A percentile compares a stretch with the other conserved stretches of the same genome.
phyloP scores from a whole-genome alignment of 2,113 vertebrate genomes.

The Heterotis niloticus region DNA sequence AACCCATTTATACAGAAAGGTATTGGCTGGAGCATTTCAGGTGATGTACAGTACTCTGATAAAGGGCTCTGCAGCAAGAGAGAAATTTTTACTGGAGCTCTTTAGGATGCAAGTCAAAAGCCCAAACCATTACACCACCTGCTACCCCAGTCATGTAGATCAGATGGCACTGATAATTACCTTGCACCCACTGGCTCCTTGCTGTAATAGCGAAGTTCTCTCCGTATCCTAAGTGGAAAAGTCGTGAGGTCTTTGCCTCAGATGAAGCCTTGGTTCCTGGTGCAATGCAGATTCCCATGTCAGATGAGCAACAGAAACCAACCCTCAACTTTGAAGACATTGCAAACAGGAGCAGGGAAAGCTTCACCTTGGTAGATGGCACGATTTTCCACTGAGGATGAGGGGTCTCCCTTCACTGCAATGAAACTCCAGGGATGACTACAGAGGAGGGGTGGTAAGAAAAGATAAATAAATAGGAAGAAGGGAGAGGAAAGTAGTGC shows the following conservation, averaged over 20 bases:
- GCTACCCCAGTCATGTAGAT: neutral
- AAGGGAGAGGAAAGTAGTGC: neutral
- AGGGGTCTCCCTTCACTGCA: slow-evolving; percentile 75
- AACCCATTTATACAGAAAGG: too few species aligned
- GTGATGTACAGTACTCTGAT: too few species aligned
- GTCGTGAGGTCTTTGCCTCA: slow-evolving; percentile 69
- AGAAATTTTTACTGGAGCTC: too few species aligned
- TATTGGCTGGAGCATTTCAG: too few species aligned
- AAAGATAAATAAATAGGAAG: neutral
- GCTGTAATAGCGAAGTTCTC: slow-evolving; percentile 79
- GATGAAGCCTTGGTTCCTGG: slow-evolving; percentile 81
- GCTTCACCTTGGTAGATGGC: slow-evolving; percentile 81
- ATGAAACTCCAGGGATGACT: slow-evolving; percentile 94
- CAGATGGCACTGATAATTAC: slow-evolving; percentile 52
- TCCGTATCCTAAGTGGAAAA: slow-evolving; percentile 73
- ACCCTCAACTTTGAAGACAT: neutral
- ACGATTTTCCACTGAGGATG: slow-evolving; percentile 83
- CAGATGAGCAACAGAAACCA: neutral
- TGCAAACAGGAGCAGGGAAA: slow-evolving; percentile 2
- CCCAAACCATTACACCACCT: neutral
- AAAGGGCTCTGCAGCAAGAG: too few species aligned
- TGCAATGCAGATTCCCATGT: slow-evolving; percentile 10
- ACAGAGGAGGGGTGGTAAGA: slow-evolving; percentile 29
- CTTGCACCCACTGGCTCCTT: slow-evolving; percentile 91
- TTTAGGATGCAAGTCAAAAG: neutral